Percentiles rank a stretch among this genome's conserved stretches.
These are phyloP conservation scores for Zonotrichia leucophrys DNA, from an alignment of 2,113 vertebrate species.

Conservation along the genomic window DNA sequence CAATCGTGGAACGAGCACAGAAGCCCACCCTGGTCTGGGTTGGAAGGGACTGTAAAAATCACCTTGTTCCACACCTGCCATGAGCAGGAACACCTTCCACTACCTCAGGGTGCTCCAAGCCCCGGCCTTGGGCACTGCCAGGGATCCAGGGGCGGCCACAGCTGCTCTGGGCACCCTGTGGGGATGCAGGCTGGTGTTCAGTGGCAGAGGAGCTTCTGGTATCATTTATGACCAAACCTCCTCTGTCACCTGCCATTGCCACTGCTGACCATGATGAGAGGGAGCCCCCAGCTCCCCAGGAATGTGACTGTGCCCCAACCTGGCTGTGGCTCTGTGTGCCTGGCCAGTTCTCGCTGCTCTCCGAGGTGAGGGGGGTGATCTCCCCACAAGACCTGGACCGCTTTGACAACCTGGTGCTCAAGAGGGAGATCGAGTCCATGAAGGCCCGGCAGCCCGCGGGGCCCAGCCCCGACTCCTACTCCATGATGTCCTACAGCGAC, in stretches of 20 bases:
- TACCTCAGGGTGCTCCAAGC: accelerated
- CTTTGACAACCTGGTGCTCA: slow-evolving; percentile 91
- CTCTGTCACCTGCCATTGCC: background rate
- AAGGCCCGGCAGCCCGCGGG: slow-evolving; percentile 85
- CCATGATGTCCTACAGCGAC: slow-evolving; percentile 89
- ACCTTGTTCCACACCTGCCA: accelerated
- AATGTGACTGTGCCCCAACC: background rate
- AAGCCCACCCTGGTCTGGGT: background rate
- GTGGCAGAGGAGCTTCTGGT: background rate
- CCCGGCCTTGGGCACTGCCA: accelerated
- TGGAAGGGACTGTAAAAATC: background rate
- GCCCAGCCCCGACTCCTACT: slow-evolving; percentile 78
- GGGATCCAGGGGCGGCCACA: background rate
- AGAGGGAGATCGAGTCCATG: slow-evolving; percentile 92
- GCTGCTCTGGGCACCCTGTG: background rate
- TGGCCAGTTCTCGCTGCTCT: slow-evolving; percentile 90
- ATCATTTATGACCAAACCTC: background rate
- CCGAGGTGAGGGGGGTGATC: slow-evolving; percentile 88
- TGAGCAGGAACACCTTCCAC: background rate
- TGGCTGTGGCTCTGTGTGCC: background rate
- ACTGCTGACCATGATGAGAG: background rate
- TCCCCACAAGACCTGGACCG: slow-evolving; percentile 89
- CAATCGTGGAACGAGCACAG: too few species aligned
- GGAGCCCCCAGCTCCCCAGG: background rate
- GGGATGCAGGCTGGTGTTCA: background rate